A percentile compares a stretch with the other conserved stretches of the same genome.
These are phyloP conservation scores for Phaethornis superciliosus DNA, from an alignment of 2,113 vertebrate genomes.

Conservation along the genomic window DNA sequence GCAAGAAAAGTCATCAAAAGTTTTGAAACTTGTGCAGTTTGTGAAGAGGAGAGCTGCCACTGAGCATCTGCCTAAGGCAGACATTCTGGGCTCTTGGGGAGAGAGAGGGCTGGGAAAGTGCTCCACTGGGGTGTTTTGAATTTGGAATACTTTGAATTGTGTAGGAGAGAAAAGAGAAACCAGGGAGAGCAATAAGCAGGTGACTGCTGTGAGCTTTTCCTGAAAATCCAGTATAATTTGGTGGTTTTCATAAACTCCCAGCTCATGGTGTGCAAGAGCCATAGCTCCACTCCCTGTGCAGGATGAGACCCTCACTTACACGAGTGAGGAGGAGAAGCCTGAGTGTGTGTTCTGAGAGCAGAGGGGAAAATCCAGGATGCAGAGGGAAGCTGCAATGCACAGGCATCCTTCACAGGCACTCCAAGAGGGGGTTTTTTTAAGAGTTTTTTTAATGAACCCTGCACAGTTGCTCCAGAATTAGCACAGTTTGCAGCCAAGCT, in stretches of 20 bases:
- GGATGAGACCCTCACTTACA: background rate
- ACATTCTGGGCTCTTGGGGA: rapidly evolving
- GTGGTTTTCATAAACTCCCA: background rate
- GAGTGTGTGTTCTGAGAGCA: too few relatives aligned
- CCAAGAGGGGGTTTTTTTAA: too few relatives aligned
- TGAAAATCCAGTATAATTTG: background rate
- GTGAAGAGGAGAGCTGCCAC: background rate
- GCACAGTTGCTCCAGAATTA: background rate
- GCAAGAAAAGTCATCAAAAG: rapidly evolving
- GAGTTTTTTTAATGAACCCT: background rate
- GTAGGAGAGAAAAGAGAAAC: background rate
- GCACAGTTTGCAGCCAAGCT: background rate
- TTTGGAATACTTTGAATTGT: background rate
- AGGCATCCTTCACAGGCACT: background rate
- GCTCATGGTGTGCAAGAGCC: background rate
- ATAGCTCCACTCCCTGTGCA: background rate
- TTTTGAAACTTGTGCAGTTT: background rate
- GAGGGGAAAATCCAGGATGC: background rate
- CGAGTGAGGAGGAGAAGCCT: background rate
- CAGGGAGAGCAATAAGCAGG: background rate
- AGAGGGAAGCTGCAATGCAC: background rate
- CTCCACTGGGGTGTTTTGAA: background rate
- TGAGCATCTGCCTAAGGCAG: rapidly evolving
- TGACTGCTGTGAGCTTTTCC: background rate
- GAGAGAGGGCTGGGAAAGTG: background rate